Evolutionary conservation across 2,797 vertebrate genomes (phyloP).

Genomic region (Bradypodion pumilum): DNA sequence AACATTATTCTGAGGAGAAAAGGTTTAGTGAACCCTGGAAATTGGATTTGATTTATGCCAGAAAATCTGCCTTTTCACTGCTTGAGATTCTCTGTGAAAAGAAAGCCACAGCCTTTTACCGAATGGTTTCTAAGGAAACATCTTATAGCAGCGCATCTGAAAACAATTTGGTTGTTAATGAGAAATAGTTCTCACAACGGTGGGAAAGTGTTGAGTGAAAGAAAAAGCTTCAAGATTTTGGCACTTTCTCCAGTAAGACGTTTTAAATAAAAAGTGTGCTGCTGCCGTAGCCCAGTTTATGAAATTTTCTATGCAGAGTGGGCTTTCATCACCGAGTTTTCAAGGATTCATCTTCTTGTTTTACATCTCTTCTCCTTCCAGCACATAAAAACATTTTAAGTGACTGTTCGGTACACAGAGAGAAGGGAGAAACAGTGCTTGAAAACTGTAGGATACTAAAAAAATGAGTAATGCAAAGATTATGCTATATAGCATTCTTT

Average conservation of each 20-base stretch:
- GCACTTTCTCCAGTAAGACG: constrained; percentile 67
- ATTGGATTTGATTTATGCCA: constrained; percentile 86
- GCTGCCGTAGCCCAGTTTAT: constrained; percentile 59
- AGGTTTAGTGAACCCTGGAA: constrained; percentile 88
- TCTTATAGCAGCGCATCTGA: constrained; percentile 83
- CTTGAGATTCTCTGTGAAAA: constrained; percentile 82
- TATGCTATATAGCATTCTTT: constrained; percentile 22
- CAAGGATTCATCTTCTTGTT: constrained; percentile 25
- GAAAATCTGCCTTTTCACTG: constrained; percentile 85
- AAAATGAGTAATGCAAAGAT: constrained; percentile 51
- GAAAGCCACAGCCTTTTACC: constrained; percentile 83
- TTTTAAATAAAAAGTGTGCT: constrained; percentile 66
- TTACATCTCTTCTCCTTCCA: constrained; percentile 34
- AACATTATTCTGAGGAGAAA: constrained; percentile 84
- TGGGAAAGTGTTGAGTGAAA: constrained; percentile 85
- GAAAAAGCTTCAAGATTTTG: constrained; percentile 74
- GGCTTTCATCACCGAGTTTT: constrained; percentile 49
- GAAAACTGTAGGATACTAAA: constrained; percentile 36
- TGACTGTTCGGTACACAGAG: constrained; percentile 27
- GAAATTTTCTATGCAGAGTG: constrained; percentile 62
- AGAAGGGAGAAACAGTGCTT: constrained; percentile 1
- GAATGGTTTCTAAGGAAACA: constrained; percentile 86
- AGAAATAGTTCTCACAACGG: constrained; percentile 83
- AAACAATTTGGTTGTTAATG: constrained; percentile 89
- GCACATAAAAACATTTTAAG: constrained; percentile 31